These are phyloP conservation scores for Tragelaphus strepsiceros DNA, from an alignment of 2,113 vertebrate genomes.

Conservation along the genomic window DNA sequence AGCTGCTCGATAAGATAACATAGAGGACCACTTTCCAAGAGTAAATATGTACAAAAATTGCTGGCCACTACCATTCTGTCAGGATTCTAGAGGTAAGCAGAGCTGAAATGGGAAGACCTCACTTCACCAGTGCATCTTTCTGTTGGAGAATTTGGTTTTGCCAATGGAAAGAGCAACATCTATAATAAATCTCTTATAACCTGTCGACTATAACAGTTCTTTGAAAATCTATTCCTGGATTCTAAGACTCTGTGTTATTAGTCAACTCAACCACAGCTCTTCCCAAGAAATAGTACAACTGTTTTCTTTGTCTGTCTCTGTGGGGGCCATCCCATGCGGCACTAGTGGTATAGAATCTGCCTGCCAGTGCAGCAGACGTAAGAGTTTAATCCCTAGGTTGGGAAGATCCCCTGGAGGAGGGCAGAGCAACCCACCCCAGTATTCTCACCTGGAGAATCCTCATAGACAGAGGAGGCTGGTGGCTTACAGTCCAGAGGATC, in stretches of 20 bases:
- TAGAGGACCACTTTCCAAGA: conserved; percentile 80
- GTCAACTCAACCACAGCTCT: not conserved
- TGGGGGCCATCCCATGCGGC: not conserved
- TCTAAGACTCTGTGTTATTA: not conserved
- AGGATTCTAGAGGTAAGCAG: not conserved
- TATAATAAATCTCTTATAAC: not conserved
- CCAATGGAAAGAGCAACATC: not conserved
- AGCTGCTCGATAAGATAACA: conserved; percentile 84
- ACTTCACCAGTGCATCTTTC: not conserved
- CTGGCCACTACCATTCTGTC: conserved; percentile 18
- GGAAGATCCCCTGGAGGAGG: not conserved
- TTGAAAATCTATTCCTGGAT: not conserved
- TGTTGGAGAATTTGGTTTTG: not conserved
- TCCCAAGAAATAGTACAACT: not conserved
- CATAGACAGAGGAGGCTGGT: not conserved
- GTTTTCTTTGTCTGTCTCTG: not conserved
- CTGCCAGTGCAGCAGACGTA: not conserved
- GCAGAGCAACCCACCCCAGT: not conserved
- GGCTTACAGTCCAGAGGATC: not conserved
- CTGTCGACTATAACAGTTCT: not conserved
- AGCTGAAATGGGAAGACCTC: not conserved
- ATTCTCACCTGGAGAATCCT: not conserved
- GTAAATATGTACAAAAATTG: conserved; percentile 77
- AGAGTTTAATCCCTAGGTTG: not conserved
- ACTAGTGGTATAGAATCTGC: not conserved